A percentile compares a stretch with the other conserved stretches of the same genome.
phyloP scores from a whole-genome alignment of 23 tunicate genomes.

The Corella eumyota region DNA sequence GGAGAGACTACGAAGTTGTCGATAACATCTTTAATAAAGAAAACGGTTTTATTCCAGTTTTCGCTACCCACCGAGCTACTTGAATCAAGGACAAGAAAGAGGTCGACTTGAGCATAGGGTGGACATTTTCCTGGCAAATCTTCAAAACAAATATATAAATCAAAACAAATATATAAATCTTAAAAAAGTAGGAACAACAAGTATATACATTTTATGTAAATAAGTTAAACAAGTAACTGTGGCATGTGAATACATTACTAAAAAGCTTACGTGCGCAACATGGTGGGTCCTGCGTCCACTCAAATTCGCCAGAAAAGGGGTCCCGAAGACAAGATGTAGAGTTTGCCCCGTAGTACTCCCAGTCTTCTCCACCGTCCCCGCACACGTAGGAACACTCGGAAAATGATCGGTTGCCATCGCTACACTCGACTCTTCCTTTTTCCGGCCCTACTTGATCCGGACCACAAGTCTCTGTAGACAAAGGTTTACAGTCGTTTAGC shows the following conservation, averaged over 20 bases:
- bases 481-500: too few species aligned
- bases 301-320: conserved; percentile 13
- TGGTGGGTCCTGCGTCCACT: conserved; percentile 61
- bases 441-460: conserved; percentile 10
- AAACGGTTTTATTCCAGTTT: conserved; percentile 82
- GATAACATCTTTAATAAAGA: conserved; percentile 47
- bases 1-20: conserved; percentile 56
- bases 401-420: conserved; percentile 32
- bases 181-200: too few species aligned
- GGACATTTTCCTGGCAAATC: conserved; percentile 42
- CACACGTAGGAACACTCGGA: conserved; percentile 56
- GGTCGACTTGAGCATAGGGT: conserved; percentile 61
- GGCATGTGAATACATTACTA: too few species aligned
- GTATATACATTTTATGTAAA: not conserved
- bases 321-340: conserved; percentile 21
- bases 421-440: conserved; percentile 32
- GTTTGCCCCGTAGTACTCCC: conserved; percentile 52
- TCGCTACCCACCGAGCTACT: conserved; percentile 90
- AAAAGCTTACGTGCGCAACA: conserved; percentile 84
- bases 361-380: conserved; percentile 31
- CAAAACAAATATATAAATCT: too few species aligned
- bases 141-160: not conserved
- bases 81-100: conserved; percentile 77
- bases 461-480: conserved; percentile 39
- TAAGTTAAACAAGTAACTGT: not conserved